phyloP scores from a whole-genome alignment of 1,140 invertebrate species.

The Lucilia cuprina region DNA sequence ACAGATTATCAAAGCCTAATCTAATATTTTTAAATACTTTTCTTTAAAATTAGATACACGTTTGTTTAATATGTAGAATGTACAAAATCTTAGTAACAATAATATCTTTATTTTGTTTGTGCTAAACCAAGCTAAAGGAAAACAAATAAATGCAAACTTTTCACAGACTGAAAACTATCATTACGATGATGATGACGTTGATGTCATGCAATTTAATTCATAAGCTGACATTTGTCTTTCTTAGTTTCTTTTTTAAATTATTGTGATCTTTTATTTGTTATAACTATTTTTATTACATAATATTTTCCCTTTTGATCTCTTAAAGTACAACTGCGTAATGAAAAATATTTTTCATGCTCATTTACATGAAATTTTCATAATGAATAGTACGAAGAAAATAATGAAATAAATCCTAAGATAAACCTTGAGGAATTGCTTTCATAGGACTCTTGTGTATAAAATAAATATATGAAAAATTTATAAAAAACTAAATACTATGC shows the following conservation, averaged over 20 bases:
- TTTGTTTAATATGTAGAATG: too few species aligned
- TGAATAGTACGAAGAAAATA: not conserved
- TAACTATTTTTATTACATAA: too few species aligned
- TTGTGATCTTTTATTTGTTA: too few species aligned
- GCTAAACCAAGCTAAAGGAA: not conserved
- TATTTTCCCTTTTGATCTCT: not conserved
- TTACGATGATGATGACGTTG: not conserved
- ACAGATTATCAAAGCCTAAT: too few species aligned
- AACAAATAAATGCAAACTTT: not conserved
- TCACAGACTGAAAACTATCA: not conserved
- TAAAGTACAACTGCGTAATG: constrained; percentile 43
- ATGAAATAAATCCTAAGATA: not conserved
- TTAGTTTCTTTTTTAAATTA: not conserved
- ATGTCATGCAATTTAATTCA: constrained; percentile 57
- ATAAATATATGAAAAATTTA: too few species aligned
- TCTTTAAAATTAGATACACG: too few species aligned
- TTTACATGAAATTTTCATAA: constrained; percentile 62
- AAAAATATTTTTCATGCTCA: constrained; percentile 61
- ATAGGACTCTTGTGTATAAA: not conserved
- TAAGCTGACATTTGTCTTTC: constrained; percentile 60
- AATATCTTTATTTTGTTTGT: too few species aligned
- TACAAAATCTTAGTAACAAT: too few species aligned
- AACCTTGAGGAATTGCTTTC: not conserved
- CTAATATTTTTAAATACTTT: too few species aligned
- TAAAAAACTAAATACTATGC: not conserved